Evolutionary conservation across 1,140 invertebrate genomes (phyloP), one percentile per base, ranked within the genome.

Genomic region (Saxidomus purpurata): DNA sequence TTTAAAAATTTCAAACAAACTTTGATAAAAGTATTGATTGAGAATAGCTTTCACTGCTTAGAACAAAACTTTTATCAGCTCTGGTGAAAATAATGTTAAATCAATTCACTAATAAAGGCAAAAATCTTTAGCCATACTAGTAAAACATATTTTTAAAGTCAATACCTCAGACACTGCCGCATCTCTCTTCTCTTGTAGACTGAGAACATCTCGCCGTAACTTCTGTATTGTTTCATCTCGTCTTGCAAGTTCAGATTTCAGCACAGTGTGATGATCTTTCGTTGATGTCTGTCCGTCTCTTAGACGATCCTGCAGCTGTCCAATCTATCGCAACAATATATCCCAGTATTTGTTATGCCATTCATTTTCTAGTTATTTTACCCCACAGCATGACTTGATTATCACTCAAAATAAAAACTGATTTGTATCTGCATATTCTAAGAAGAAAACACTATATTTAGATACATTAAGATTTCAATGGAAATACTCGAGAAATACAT

Each of bases 181-280:
- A 61, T 95, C 95, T 49, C 95, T 77, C 85, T 95, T 95, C 63
- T 95, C 95, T 82, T 95, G 95, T 4, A 95, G 81, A 79, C 85
- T 90, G 13, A 95, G 92, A 13, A 95, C 93, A 82, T 95, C 95
- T 19, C 91, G 85, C 63, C 95, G 90, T 28, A 95, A 88, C 90
- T 94, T 95, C 89, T 95, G 95, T 22, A 95, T 95, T 2, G 94
- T 95, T 47, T 95, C 95, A 85, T 95, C 95, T 55, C 94, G 90
- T n/a, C 94, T 90, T 25, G 90, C 88, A 59, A 95, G 88, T 87
- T 95, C 94, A 17, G 93, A 95, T 90, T 95, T 95, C 28, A 95
- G 90, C 43, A 95, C 88, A 52, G 93, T 92, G 67, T 94, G 93
- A 86, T 94, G 94, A 85, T 95, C 94, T 71, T 95, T 93, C 0